These are phyloP conservation scores for Montipora cactus DNA, from an alignment of 64 coral and sea anemone genomes.

Conservation along the genomic window DNA sequence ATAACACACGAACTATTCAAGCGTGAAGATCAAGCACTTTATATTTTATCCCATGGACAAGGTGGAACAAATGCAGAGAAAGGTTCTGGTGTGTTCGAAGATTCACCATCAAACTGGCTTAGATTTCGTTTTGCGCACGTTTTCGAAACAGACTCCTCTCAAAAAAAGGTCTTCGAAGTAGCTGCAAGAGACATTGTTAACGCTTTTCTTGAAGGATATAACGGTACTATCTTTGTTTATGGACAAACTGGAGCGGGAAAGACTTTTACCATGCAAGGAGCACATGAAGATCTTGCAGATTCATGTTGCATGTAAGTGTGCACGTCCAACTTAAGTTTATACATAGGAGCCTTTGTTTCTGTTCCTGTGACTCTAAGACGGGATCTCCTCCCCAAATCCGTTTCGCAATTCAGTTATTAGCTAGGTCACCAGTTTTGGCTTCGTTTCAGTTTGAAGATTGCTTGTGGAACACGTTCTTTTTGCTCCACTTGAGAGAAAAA, in stretches of 20 bases:
- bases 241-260: slow-evolving; percentile 69
- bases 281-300: background rate
- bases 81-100: background rate
- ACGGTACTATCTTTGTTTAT: slow-evolving; percentile 73
- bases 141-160: slow-evolving; percentile 23
- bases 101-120: slow-evolving; percentile 1
- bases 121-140: slow-evolving; percentile 45
- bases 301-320: background rate
- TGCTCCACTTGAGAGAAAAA: background rate
- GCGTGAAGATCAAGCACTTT: slow-evolving; percentile 35
- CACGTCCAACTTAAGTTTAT: background rate
- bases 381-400: background rate
- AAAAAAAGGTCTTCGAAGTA: slow-evolving; percentile 48
- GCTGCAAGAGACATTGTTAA: slow-evolving; percentile 50
- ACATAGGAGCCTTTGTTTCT: background rate
- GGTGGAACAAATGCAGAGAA: background rate
- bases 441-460: background rate
- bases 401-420: too few relatives aligned
- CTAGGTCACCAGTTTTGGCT: background rate
- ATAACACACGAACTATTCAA: slow-evolving; percentile 13
- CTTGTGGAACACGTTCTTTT: background rate
- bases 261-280: slow-evolving; percentile 63
- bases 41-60: slow-evolving; percentile 1
- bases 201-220: slow-evolving; percentile 60
- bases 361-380: background rate